phyloP scores from a whole-genome alignment of 2,888 invertebrate species.

The Hirtodrosophila duncani region DNA sequence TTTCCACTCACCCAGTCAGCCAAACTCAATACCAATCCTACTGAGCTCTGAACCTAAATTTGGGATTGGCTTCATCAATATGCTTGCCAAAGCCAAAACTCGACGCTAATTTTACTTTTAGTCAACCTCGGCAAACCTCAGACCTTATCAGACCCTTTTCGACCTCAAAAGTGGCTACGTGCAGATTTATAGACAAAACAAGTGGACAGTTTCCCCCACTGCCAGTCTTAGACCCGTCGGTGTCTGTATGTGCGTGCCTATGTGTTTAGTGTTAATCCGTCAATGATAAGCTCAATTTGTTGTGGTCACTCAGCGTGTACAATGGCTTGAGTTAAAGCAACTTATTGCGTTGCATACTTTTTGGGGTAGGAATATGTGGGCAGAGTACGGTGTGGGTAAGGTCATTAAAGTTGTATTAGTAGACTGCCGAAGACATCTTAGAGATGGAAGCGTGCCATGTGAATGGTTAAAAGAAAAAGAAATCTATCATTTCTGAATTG shows the following conservation, averaged over 20 bases:
- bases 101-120: constrained; percentile 60
- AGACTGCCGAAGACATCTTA: constrained; percentile 12
- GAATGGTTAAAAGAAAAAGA: background rate
- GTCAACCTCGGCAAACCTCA: constrained; percentile 48
- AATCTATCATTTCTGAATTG: background rate
- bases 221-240: constrained; percentile 1
- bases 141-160: no score
- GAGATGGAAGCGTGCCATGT: constrained; percentile 43
- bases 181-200: constrained; percentile 58
- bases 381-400: constrained; percentile 14
- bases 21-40: constrained; percentile 5
- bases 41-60: constrained; percentile 54
- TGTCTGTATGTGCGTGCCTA: constrained; percentile 26
- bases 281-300: constrained; percentile 75
- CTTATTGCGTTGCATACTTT: constrained; percentile 48
- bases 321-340: constrained; percentile 38
- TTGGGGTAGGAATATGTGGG: constrained; percentile 1
- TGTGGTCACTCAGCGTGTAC: constrained; percentile 70
- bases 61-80: constrained; percentile 73
- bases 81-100: constrained; percentile 59
- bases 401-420: constrained; percentile 62
- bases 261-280: constrained; percentile 73
- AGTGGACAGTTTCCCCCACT: constrained; percentile 30
- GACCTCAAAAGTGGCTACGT: no score
- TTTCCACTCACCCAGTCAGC: constrained; percentile 41